A percentile compares a stretch with the other conserved stretches of the same genome.
Conservation (phyloP, 2,888 invertebrate species). For the Geophilus truncorum region DNA sequence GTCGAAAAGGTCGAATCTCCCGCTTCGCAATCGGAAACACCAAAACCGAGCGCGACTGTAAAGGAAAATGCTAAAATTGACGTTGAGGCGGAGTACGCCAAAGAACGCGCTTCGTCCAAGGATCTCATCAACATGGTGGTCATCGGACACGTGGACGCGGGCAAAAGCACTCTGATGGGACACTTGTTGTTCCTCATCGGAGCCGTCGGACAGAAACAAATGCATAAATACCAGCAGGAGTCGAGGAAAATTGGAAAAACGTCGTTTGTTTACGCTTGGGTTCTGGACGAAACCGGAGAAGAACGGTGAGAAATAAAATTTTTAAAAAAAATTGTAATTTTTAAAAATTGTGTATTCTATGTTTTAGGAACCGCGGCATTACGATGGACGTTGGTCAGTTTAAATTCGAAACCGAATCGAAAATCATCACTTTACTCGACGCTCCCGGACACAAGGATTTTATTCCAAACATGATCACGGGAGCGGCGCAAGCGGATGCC, state of each 20-base stretch:
- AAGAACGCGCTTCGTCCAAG: slow-evolving; percentile 72
- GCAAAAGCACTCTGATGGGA: slow-evolving; percentile 67
- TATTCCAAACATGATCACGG: slow-evolving; percentile 99
- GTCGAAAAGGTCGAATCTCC: too few relatives aligned
- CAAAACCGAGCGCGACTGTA: neutral
- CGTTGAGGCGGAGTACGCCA: slow-evolving; percentile 60
- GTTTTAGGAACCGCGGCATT: slow-evolving; percentile 75
- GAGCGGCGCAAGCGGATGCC: slow-evolving; percentile 97
- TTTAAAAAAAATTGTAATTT: too few relatives aligned
- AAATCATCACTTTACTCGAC: slow-evolving; percentile 78
- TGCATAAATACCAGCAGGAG: slow-evolving; percentile 97
- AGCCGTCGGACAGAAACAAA: slow-evolving; percentile 75
- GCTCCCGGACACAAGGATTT: slow-evolving; percentile 99
- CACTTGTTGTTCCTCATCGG: slow-evolving; percentile 60
- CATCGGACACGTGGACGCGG: slow-evolving; percentile 94
- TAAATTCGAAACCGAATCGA: slow-evolving; percentile 81
- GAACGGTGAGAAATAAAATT: slow-evolving; percentile 59
- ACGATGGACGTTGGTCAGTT: slow-evolving; percentile 98
- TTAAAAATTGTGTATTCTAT: too few relatives aligned
- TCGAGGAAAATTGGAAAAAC: slow-evolving; percentile 95
- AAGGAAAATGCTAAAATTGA: slow-evolving; percentile 45
- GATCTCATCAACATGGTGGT: slow-evolving; percentile 86
- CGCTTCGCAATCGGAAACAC: neutral
- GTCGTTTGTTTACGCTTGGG: slow-evolving; percentile 98
- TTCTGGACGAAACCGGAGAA: slow-evolving; percentile 96